Conservation (phyloP, 2,797 vertebrate genomes). For the Valencia hispanica region DNA sequence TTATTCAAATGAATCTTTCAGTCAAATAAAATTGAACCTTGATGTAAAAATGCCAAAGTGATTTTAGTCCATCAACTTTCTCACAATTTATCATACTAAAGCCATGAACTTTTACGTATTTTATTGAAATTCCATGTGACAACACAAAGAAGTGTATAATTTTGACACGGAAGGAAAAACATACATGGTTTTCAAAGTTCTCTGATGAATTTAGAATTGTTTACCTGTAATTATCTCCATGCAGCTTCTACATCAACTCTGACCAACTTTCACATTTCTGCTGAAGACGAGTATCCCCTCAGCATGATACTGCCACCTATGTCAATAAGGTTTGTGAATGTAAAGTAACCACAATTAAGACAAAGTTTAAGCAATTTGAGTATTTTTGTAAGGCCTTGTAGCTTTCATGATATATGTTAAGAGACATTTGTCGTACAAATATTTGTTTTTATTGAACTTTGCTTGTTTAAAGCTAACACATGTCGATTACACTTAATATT, state of each 20-base stretch:
- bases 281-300: not conserved
- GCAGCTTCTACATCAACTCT: not conserved
- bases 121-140: too few species aligned
- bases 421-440: not conserved
- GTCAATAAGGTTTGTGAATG: not conserved
- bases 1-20: not conserved
- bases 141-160: not conserved
- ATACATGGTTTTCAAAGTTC: not conserved
- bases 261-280: not conserved
- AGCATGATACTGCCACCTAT: not conserved
- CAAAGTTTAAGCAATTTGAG: not conserved
- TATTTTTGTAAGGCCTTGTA: not conserved
- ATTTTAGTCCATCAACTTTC: not conserved
- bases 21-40: not conserved
- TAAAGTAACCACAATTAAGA: not conserved
- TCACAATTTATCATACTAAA: not conserved
- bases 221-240: not conserved
- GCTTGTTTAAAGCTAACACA: not conserved
- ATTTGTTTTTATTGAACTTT: not conserved
- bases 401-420: not conserved
- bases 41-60: not conserved
- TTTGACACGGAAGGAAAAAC: not conserved
- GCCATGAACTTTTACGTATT: not conserved
- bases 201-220: not conserved
- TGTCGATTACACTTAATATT: constrained; percentile 31